Base-by-base conservation (phyloP, 92 coral and sea anemone genomes). In the Heteractis magnifica region DNA sequence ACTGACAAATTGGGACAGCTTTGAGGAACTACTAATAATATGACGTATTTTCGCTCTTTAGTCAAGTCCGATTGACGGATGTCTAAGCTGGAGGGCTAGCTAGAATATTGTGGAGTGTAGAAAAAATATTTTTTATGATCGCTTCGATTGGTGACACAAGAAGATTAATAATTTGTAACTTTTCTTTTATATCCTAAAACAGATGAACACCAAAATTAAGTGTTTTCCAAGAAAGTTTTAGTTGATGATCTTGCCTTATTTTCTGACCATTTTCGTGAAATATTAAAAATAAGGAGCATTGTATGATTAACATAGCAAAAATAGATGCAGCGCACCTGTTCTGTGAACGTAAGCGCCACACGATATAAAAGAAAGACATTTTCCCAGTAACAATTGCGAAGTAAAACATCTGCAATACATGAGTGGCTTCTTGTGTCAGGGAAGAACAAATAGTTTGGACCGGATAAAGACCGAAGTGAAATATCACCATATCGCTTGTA, bases 391-490 rank as follows among this genome's bases (percentile, higher is more conserved):
- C 83, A 79, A 56, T 81, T 81, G 77, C 52, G 52, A 52, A 21
- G 77, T 18, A 56, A 81, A 80, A 81, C 85, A 81, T 81, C 85
- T 81, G 85, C 85, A 72, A 1, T 18, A 8, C 20, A 51, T 53
- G 71, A 81, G 85, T 81, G 85, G 77, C 23, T 80, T 70, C 48
- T 81, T 81, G 85, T 81, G 85, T 81, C 85, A 81, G 71, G 60
- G 18, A 13, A 71, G 78, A 81, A 72, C 77, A 81, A 81, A 81
- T 71, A 81, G 71, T 51, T 53, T 34, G 48, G 75, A 68, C 62
- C 84, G 84, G 84, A 80, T 65, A 70, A 75, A 62, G 16, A 34
- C 44, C 44, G 15, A 59, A 44, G 73, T 11, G 70, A 80, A 80
- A 80, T 80, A 80, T 65, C 84, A 20, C 72, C 81, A 78, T 78